These are phyloP conservation scores for Phalacrocorax aristotelis DNA, from an alignment of 2,113 vertebrate species.

Conservation along the genomic window DNA sequence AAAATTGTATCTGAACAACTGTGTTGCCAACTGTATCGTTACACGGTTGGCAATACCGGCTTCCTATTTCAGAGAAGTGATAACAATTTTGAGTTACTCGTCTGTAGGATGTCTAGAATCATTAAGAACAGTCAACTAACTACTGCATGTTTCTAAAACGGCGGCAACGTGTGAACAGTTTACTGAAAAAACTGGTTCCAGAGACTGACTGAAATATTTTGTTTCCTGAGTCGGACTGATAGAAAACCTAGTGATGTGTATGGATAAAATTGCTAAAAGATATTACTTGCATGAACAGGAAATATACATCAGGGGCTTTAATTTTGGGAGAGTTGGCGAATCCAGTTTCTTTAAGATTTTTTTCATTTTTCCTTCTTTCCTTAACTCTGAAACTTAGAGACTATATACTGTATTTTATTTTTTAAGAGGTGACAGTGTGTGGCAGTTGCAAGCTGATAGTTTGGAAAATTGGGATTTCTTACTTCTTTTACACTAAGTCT, in stretches of 20 bases:
- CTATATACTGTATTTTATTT: not conserved
- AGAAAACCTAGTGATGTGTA: slow-evolving; percentile 13
- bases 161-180: not conserved
- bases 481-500: not conserved
- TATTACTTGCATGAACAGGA: not conserved
- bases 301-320: not conserved
- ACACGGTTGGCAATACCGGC: not conserved
- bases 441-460: not conserved
- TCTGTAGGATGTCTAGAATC: slow-evolving; percentile 31
- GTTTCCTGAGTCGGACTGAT: not conserved
- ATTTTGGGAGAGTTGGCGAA: not conserved
- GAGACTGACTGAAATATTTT: slow-evolving; percentile 2
- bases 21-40: not conserved
- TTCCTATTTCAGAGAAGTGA: not conserved
- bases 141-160: slow-evolving; percentile 1
- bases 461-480: not conserved
- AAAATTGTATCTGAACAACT: not conserved
- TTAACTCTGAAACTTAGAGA: not conserved
- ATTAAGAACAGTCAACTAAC: slow-evolving; percentile 36
- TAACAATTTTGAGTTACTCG: slow-evolving; percentile 4
- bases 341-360: not conserved
- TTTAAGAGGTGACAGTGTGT: not conserved
- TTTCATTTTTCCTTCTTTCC: not conserved
- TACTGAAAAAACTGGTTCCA: slow-evolving; percentile 1
- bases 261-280: not conserved